phyloP scores from a whole-genome alignment of 1,140 invertebrate species.

The Panagrolaimus sp. region DNA sequence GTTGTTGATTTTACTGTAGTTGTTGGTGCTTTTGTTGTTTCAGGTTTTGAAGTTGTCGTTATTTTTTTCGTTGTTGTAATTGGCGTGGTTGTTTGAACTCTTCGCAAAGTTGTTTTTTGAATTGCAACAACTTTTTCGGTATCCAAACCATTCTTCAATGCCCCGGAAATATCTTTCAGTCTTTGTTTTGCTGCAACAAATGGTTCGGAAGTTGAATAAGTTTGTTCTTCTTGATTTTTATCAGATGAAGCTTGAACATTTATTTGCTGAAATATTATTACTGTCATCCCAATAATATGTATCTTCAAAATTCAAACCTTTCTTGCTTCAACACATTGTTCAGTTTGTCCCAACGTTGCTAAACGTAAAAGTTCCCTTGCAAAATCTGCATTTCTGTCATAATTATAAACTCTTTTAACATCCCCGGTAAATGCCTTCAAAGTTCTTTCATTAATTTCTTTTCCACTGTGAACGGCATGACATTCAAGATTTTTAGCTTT shows the following conservation, averaged over 20 bases:
- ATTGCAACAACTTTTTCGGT: not conserved
- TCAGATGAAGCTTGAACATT: slow-evolving; percentile 20
- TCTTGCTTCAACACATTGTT: slow-evolving; percentile 24
- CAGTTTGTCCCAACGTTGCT: slow-evolving; percentile 21
- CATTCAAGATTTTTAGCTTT: slow-evolving; percentile 29
- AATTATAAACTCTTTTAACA: slow-evolving; percentile 34
- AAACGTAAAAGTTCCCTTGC: slow-evolving; percentile 33
- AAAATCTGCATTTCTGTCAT: slow-evolving; percentile 52
- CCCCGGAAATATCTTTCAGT: too few species aligned
- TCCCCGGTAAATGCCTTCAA: slow-evolving; percentile 44
- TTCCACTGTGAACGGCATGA: slow-evolving; percentile 46
- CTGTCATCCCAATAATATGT: too few species aligned
- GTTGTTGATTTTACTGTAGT: not conserved
- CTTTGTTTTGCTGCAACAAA: too few species aligned
- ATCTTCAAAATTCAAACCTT: too few species aligned
- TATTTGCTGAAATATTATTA: not conserved
- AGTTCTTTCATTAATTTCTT: slow-evolving; percentile 39
- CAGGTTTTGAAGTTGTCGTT: not conserved
- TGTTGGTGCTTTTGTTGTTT: not conserved
- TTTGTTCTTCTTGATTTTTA: slow-evolving; percentile 25
- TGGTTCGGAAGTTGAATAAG: not conserved
- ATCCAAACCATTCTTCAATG: not conserved
- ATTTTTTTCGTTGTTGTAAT: not conserved
- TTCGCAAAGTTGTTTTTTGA: not conserved
- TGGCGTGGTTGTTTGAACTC: not conserved